A percentile compares a stretch with the other conserved stretches of the same genome.
Evolutionary conservation across 2,797 vertebrate genomes (phyloP).

Genomic region (Melanotaenia nigrans): DNA sequence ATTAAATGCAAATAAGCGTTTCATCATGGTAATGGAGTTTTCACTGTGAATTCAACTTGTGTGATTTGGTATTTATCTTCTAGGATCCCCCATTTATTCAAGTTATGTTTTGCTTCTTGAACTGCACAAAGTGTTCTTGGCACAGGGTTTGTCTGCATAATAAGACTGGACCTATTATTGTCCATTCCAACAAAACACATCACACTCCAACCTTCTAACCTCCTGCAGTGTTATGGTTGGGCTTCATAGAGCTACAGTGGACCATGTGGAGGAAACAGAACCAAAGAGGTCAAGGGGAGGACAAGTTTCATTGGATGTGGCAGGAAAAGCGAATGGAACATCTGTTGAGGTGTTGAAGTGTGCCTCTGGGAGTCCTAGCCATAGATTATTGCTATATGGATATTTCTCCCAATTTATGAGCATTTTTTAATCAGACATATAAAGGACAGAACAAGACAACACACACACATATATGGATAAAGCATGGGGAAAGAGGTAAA

Average conservation of each 20-base stretch:
- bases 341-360: constrained; percentile 48
- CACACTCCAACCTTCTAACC: constrained; percentile 28
- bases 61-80: constrained; percentile 7
- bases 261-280: constrained; percentile 45
- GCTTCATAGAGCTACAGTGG: constrained; percentile 6
- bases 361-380: constrained; percentile 47
- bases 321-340: constrained; percentile 43
- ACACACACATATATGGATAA: too few relatives aligned
- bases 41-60: not conserved
- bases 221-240: constrained; percentile 20
- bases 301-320: constrained; percentile 25
- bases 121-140: constrained; percentile 35
- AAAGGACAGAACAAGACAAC: too few relatives aligned
- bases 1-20: not conserved
- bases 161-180: constrained; percentile 25
- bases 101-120: constrained; percentile 15
- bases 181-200: constrained; percentile 14
- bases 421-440: too few relatives aligned
- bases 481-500: too few relatives aligned
- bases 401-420: too few relatives aligned
- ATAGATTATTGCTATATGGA: constrained; percentile 17
- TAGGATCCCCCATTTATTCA: constrained; percentile 18
- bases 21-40: not conserved
- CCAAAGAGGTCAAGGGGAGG: constrained; percentile 41
- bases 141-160: constrained; percentile 31